Evolutionary conservation across 2,113 vertebrate genomes (phyloP), one percentile per base, ranked within the genome.

Genomic region (Talpa occidentalis): DNA sequence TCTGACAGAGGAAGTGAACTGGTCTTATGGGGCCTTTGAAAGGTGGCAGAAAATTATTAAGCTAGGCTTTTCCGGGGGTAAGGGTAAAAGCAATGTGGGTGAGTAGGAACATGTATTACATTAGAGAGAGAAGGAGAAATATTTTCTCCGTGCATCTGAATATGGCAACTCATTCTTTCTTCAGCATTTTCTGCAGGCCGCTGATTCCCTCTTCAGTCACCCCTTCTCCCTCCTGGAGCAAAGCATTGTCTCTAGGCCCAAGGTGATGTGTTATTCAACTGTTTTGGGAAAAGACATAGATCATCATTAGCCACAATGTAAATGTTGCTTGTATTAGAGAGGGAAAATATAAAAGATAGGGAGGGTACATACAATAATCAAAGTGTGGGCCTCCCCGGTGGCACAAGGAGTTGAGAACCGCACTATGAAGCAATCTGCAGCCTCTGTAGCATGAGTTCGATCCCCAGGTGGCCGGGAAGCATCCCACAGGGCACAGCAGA

Each of bases 231-330:
- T 92, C 35, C 66, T 37, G 1, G 54, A 81, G 42, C 32, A 73
- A 47, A 85, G 28, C 59, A 24, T 26, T 19, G 54, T 42, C 47
- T 16, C 26, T 11, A 28, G 52, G 14, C 1, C 56, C 69, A 59
- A 47, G 78, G 28, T 44, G 49, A 42, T 79, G 85, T 62, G 37
- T 40, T 67, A 70, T 64, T 89, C 80, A 79, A 15, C 2, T 78
- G 30, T 81, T 81, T 56, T 64, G 42, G 40, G 91, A 44, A 26
- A 86, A 91, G 69, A 52, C 6, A 14, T n/a, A 79, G 70, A 37
- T 86, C 24, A 78, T 67, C n/a, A 60, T 83, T 82, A 90, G 49
- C 70, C 32, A n/a, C 42, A 79, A 32, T 60, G 90, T 47, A 83
- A 42, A 79, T 40, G 12, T 8, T 42, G 15, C 26, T 80, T 90